phyloP scores from a whole-genome alignment of 2,797 vertebrate species.

The Galagoides demidoff region DNA sequence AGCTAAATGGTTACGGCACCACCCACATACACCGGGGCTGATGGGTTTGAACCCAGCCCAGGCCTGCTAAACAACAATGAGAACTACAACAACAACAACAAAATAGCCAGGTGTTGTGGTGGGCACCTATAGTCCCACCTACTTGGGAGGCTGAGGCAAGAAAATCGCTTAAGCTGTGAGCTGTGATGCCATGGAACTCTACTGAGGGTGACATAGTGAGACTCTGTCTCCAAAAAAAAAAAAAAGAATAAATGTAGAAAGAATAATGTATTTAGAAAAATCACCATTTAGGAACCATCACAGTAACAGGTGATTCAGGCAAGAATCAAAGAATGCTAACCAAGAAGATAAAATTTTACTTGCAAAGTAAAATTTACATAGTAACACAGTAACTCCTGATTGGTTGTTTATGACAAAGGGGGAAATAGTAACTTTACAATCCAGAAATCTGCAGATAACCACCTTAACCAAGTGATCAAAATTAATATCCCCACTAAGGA shows the following conservation, averaged over 20 bases:
- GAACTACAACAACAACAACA: no score
- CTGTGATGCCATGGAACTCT: no score
- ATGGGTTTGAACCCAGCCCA: no score
- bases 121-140: no score
- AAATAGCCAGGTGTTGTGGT: no score
- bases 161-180: no score
- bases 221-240: no score
- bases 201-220: no score
- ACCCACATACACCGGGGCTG: no score
- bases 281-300: background rate
- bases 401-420: background rate
- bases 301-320: background rate
- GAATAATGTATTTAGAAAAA: background rate
- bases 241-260: background rate
- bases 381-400: conserved; percentile 3
- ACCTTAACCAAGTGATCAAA: conserved; percentile 50
- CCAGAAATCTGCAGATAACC: background rate
- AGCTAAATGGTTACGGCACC: no score
- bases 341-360: background rate
- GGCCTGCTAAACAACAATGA: no score
- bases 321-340: conserved; percentile 36
- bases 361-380: background rate
- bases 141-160: no score
- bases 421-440: background rate
- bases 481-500: conserved; percentile 1